phyloP scores from a whole-genome alignment of 2,113 vertebrate species.

The Istiophorus platypterus region DNA sequence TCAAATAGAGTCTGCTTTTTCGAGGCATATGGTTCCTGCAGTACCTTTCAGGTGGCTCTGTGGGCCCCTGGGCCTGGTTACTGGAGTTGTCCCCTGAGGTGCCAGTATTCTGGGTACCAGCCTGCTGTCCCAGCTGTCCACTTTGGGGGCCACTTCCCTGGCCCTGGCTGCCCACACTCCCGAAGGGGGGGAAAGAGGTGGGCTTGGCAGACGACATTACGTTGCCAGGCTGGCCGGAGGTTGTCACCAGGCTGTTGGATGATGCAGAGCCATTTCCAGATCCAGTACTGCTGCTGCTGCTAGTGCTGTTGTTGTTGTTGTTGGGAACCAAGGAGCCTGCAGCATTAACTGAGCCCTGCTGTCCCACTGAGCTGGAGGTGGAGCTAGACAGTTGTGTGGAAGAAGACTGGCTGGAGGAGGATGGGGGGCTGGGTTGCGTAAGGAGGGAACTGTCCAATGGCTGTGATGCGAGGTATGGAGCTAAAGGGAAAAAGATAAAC shows the following conservation, averaged over 20 bases:
- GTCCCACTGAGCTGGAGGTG: slow-evolving; percentile 79
- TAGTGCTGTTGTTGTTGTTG: slow-evolving; percentile 81
- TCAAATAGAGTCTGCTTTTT: background rate
- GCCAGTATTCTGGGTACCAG: slow-evolving; percentile 81
- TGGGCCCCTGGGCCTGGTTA: slow-evolving; percentile 86
- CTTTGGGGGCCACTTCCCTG: slow-evolving; percentile 82
- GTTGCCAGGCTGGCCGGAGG: slow-evolving; percentile 85
- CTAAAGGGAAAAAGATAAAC: slow-evolving; percentile 78
- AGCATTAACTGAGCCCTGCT: slow-evolving; percentile 83
- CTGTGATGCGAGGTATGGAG: slow-evolving; percentile 97
- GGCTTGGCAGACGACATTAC: slow-evolving; percentile 88
- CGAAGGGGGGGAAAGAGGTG: slow-evolving; percentile 91
- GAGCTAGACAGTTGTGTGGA: slow-evolving; percentile 85
- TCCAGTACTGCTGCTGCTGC: slow-evolving; percentile 82
- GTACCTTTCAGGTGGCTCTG: slow-evolving; percentile 96
- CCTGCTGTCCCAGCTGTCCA: slow-evolving; percentile 89
- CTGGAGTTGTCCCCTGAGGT: slow-evolving; percentile 86
- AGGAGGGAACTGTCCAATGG: slow-evolving; percentile 93
- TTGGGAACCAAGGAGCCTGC: slow-evolving; percentile 81
- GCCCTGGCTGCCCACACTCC: slow-evolving; percentile 85
- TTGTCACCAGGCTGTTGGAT: slow-evolving; percentile 86
- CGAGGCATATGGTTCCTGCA: background rate
- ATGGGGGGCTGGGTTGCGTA: slow-evolving; percentile 88
- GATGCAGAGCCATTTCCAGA: slow-evolving; percentile 82
- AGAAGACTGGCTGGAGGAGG: slow-evolving; percentile 85